A percentile compares a stretch with the other conserved stretches of the same genome.
phyloP scores from a whole-genome alignment of 2,113 vertebrate genomes.

The Montifringilla adamsi region DNA sequence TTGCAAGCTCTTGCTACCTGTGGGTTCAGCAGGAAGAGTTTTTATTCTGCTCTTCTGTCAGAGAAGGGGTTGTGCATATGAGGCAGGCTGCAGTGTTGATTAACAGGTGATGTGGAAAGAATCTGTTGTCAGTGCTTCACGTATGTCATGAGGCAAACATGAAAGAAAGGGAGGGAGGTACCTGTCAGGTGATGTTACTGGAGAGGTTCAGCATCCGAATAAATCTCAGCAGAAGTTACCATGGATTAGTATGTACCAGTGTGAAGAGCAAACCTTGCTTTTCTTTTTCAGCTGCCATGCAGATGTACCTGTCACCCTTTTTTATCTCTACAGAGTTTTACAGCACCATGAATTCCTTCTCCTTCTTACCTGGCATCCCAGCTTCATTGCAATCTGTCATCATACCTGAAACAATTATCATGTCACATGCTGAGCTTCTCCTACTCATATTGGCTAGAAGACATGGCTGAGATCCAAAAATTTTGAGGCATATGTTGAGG shows the following conservation, averaged over 20 bases:
- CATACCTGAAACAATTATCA: not conserved
- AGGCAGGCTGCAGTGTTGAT: fast-evolving
- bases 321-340: not conserved
- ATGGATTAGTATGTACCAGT: fast-evolving
- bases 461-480: not conserved
- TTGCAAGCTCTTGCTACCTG: not conserved
- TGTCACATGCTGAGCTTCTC: fast-evolving
- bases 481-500: not conserved
- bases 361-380: not conserved
- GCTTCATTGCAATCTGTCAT: not conserved
- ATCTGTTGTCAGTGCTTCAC: not conserved
- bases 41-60: not conserved
- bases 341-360: not conserved
- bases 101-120: not conserved
- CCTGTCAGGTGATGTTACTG: not conserved
- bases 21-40: not conserved
- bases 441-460: not conserved
- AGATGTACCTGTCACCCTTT: not conserved
- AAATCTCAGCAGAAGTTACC: not conserved
- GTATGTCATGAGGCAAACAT: not conserved
- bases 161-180: not conserved
- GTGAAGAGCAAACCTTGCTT: not conserved
- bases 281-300: not conserved
- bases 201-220: not conserved
- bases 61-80: not conserved